Evolutionary conservation across 2,797 vertebrate species (phyloP).

Genomic region (Karalla daura): DNA sequence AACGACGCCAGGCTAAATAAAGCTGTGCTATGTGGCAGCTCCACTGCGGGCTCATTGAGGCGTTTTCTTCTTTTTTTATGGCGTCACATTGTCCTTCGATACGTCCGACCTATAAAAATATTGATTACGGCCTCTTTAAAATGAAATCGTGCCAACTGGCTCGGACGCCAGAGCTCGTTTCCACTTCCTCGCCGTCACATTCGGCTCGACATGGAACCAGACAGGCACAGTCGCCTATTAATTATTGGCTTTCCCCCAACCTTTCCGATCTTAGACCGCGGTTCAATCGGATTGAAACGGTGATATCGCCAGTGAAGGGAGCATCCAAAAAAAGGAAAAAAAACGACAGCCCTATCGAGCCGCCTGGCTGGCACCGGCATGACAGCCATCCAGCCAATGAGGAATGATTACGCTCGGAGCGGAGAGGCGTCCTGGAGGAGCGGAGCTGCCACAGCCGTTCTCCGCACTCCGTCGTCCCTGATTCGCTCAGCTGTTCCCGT

Average conservation of each 20-base stretch:
- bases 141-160: constrained; percentile 1
- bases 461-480: constrained; percentile 44
- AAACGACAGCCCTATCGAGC: constrained; percentile 40
- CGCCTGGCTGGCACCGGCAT: constrained; percentile 43
- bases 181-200: not conserved
- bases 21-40: too few relatives aligned
- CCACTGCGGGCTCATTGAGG: not conserved
- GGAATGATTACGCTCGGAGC: constrained; percentile 49
- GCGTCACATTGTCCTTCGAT: not conserved
- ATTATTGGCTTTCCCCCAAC: constrained; percentile 56
- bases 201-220: constrained; percentile 31
- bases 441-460: constrained; percentile 37
- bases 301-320: constrained; percentile 51
- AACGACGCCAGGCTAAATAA: too few relatives aligned
- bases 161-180: not conserved
- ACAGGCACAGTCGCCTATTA: constrained; percentile 47
- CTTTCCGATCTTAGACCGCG: constrained; percentile 49
- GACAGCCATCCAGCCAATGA: constrained; percentile 64
- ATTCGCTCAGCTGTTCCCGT: constrained; percentile 47
- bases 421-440: constrained; percentile 31
- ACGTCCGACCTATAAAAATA: not conserved
- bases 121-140: not conserved
- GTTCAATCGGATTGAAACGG: constrained; percentile 60
- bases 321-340: constrained; percentile 55
- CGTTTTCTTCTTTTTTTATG: too few relatives aligned